These are phyloP conservation scores for Caenorhabditis sp. DNA, from an alignment of 2,888 invertebrate genomes.

Conservation along the genomic window DNA sequence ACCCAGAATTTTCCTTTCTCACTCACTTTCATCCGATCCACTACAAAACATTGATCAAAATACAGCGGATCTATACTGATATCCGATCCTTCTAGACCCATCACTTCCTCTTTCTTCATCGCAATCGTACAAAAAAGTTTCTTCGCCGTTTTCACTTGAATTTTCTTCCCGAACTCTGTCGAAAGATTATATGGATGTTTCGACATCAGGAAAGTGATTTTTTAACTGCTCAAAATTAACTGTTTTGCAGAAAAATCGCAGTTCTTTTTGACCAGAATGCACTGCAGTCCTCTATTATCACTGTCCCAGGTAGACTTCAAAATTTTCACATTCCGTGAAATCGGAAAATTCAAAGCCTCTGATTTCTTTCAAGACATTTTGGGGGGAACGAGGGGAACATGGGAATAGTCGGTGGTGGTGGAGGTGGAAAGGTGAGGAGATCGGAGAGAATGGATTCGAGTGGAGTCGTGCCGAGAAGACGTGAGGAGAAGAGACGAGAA, in stretches of 20 bases:
- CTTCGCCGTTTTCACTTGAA: slow-evolving; percentile 24
- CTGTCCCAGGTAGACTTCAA: too few species aligned
- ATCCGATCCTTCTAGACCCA: slow-evolving; percentile 4
- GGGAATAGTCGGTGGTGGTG: slow-evolving; percentile 41
- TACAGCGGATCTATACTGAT: slow-evolving; percentile 21
- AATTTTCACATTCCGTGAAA: too few species aligned
- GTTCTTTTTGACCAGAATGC: too few species aligned
- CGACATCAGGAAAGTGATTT: too few species aligned
- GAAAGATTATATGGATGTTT: slow-evolving; percentile 4
- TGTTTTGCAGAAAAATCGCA: too few species aligned
- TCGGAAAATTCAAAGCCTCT: too few species aligned
- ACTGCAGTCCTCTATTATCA: too few species aligned
- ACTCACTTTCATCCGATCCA: slow-evolving; percentile 7
- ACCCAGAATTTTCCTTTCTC: background rate
- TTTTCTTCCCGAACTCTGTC: background rate
- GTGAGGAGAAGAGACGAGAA: slow-evolving; percentile 95
- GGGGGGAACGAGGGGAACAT: slow-evolving; percentile 36
- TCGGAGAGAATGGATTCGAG: slow-evolving; percentile 88
- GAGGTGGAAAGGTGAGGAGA: slow-evolving; percentile 78
- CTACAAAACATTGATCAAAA: slow-evolving; percentile 13
- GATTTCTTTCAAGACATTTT: too few species aligned
- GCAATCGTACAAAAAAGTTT: slow-evolving; percentile 20
- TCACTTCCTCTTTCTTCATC: slow-evolving; percentile 22
- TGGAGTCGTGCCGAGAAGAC: slow-evolving; percentile 91
- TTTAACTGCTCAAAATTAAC: too few species aligned